phyloP scores from a whole-genome alignment of 1,140 invertebrate genomes.

The Charaxes varanes region DNA sequence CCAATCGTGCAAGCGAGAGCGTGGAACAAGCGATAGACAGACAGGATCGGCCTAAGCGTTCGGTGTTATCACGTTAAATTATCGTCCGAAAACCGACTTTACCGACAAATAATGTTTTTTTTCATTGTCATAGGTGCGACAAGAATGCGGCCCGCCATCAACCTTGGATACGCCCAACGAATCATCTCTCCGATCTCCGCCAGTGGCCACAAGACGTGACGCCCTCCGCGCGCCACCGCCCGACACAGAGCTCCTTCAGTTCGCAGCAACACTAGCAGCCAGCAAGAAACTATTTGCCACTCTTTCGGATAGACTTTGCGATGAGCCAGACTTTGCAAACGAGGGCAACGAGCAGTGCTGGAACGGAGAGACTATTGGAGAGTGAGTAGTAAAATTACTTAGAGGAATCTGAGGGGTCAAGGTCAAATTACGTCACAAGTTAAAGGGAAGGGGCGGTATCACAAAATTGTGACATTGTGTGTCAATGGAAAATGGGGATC shows the following conservation, averaged over 20 bases:
- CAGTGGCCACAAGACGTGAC: slow-evolving; percentile 36
- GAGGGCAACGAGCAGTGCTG: slow-evolving; percentile 79
- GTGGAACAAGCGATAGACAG: too few relatives aligned
- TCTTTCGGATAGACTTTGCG: slow-evolving; percentile 81
- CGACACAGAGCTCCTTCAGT: slow-evolving; percentile 77
- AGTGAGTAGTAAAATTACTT: too few relatives aligned
- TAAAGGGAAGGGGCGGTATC: too few relatives aligned
- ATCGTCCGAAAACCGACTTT: too few relatives aligned
- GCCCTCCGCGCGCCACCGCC: slow-evolving; percentile 58
- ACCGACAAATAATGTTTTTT: background rate
- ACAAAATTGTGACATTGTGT: too few relatives aligned
- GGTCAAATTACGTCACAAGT: too few relatives aligned
- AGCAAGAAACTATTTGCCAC: slow-evolving; percentile 82
- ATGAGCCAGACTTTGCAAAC: slow-evolving; percentile 75
- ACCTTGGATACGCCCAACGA: slow-evolving; percentile 39
- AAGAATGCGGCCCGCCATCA: slow-evolving; percentile 70
- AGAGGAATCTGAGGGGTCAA: too few relatives aligned
- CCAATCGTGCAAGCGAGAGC: too few relatives aligned
- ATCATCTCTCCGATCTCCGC: slow-evolving; percentile 29
- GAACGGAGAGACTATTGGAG: slow-evolving; percentile 84
- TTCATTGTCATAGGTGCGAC: slow-evolving; percentile 66
- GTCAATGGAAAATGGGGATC: too few relatives aligned
- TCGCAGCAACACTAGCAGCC: slow-evolving; percentile 78
- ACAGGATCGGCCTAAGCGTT: too few relatives aligned
- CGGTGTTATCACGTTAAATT: too few relatives aligned